A percentile compares a stretch with the other conserved stretches of the same genome.
Conservation (phyloP, 35 echinoderm and acorn worm genomes). For the Eucidaris tribuloides region DNA sequence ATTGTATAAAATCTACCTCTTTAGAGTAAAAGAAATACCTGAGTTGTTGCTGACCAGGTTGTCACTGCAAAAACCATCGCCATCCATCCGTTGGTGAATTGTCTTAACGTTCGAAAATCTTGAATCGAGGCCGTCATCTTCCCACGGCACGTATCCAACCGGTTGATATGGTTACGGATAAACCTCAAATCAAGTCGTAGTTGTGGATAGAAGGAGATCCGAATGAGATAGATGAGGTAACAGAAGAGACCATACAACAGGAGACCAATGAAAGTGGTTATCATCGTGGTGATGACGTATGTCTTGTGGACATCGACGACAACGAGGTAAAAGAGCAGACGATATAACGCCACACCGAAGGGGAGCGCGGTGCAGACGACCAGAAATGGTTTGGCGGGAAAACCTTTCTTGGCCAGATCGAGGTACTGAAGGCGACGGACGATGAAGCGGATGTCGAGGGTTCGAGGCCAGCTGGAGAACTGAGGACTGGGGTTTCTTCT, state of each 20-base stretch:
- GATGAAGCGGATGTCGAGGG: conserved; percentile 41
- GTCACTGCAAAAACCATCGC: conserved; percentile 29
- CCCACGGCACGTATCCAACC: conserved; percentile 46
- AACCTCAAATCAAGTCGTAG: conserved; percentile 36
- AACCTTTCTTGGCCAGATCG: conserved; percentile 32
- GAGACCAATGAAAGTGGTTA: conserved; percentile 10
- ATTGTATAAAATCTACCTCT: too few relatives aligned
- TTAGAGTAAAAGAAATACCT: too few relatives aligned
- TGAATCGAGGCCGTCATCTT: conserved; percentile 25
- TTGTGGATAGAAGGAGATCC: conserved; percentile 57
- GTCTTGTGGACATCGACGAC: neutral
- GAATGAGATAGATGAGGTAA: conserved; percentile 56
- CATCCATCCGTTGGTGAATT: conserved; percentile 47
- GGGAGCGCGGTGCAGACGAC: conserved; percentile 18
- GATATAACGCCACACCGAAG: neutral
- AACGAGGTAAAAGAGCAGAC: neutral
- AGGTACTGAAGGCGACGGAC: conserved; percentile 67
- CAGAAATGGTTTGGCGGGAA: conserved; percentile 26
- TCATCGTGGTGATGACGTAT: conserved; percentile 27
- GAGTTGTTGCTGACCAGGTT: conserved; percentile 62
- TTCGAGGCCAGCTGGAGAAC: conserved; percentile 26
- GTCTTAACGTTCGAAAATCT: conserved; percentile 44
- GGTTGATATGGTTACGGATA: conserved; percentile 21
- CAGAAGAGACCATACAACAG: conserved; percentile 38
- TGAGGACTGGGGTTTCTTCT: neutral